Percentiles rank a stretch among this genome's conserved stretches.
phyloP scores from a whole-genome alignment of 1,140 invertebrate genomes.

The Bathynomus jamesi region DNA sequence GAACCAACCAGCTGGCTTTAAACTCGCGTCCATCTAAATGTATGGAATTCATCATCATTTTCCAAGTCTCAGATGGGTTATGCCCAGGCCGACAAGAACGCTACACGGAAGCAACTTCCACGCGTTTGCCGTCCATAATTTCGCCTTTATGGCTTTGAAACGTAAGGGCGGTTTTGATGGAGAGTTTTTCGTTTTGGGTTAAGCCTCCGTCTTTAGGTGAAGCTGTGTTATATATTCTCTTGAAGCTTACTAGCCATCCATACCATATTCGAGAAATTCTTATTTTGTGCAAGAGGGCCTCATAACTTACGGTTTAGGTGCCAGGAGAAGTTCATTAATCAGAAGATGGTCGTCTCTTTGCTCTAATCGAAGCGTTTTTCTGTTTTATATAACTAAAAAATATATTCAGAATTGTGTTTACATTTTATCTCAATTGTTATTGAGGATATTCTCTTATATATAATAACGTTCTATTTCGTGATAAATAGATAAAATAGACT shows the following conservation, averaged over 20 bases:
- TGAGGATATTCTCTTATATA: too few species aligned
- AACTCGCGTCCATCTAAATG: conserved; percentile 27
- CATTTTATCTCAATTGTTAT: too few species aligned
- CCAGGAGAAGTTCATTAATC: not conserved
- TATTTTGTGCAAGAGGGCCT: conserved; percentile 24
- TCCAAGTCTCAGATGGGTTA: conserved; percentile 26
- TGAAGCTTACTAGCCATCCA: conserved; percentile 13
- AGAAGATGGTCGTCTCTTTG: not conserved
- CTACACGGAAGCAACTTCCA: not conserved
- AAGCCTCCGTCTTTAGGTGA: not conserved
- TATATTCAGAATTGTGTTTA: not conserved
- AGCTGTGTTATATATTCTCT: conserved; percentile 22
- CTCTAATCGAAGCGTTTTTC: not conserved
- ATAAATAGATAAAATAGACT: too few species aligned
- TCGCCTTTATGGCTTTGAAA: not conserved
- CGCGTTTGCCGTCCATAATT: not conserved
- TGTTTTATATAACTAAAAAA: not conserved
- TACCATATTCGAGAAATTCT: conserved; percentile 31
- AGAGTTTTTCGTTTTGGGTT: not conserved
- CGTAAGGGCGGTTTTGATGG: not conserved
- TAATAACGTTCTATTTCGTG: too few species aligned
- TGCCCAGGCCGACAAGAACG: conserved; percentile 3
- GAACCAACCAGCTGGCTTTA: not conserved
- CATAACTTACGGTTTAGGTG: conserved; percentile 16
- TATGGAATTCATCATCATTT: conserved; percentile 35